Evolutionary conservation across 2,113 vertebrate species (phyloP).

Genomic region (Gallinago jamesoni): DNA sequence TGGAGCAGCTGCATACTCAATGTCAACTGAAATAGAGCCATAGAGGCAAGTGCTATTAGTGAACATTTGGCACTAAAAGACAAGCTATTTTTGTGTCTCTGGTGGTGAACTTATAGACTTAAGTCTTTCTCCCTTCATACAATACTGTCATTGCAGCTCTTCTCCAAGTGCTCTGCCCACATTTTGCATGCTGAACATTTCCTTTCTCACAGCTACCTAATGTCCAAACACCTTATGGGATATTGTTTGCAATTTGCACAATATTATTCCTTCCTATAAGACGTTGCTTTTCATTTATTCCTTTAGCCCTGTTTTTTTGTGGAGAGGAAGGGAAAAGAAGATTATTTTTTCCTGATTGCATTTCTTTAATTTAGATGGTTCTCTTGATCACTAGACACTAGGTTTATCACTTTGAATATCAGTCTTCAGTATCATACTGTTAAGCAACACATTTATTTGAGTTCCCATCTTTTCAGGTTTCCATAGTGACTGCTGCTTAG

Average conservation of each 20-base stretch:
- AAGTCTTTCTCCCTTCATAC: neutral
- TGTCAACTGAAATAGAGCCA: neutral
- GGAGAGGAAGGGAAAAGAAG: neutral
- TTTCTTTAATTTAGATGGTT: conserved; percentile 1
- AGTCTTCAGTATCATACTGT: neutral
- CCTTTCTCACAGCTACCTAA: neutral
- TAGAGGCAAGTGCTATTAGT: neutral
- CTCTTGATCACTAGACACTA: neutral
- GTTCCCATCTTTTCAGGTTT: conserved; percentile 41
- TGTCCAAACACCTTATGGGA: neutral
- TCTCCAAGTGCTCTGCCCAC: neutral
- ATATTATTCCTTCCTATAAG: neutral
- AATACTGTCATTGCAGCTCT: neutral
- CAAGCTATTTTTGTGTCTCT: neutral
- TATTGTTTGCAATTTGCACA: neutral
- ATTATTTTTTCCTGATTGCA: neutral
- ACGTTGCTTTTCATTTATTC: neutral
- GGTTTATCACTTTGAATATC: neutral
- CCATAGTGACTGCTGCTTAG: conserved; percentile 51
- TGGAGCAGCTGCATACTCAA: neutral
- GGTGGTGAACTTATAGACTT: neutral
- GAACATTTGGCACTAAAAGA: neutral
- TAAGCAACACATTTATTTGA: conserved; percentile 25
- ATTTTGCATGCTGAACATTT: neutral
- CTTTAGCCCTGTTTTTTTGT: neutral